Evolutionary conservation across 1,140 invertebrate genomes (phyloP), one percentile per base, ranked within the genome.

Genomic region (Diprion similis): DNA sequence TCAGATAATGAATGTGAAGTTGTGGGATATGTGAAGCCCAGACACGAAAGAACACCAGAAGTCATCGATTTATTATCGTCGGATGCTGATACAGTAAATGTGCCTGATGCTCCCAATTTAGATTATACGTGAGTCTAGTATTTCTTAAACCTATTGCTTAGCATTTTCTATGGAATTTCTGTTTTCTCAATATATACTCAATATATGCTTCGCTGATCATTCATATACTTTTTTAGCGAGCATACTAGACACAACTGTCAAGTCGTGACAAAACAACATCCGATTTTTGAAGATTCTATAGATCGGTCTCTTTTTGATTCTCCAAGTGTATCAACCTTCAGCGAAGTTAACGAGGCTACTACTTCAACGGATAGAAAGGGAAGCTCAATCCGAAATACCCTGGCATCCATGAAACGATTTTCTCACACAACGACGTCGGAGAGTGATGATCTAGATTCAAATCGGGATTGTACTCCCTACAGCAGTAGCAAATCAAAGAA

Each of bases 21-120:
- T 66, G 82, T 91, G 47, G 85, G 84, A n/a, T 88, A 87, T 73
- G 87, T 90, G 3, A 91, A 90, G 78, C 89, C 89, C 11, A 87
- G 86, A 73, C 84, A 86, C 68, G 88, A 90, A 75, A 84, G 90
- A 71, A 90, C 90, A 37, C 90, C 91, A 10, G 88, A 89, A 81
- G 81, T 89, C 0, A 88, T 91, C 51, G 83, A 90, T 17, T 67
- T 86, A 8, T 79, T 87, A 18, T 88, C 89, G 7, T 87, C 86
- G 8, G 89, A 89, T 64, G 78, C 77, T 48, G 85, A 80, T 11
- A n/a, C 19, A 66, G 73, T 45, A 1, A 59, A 46, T 37, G 51
- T 69, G 6, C 18, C 15, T 8, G 47, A 15, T 68, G 45, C 47
- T 10, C 73, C 70, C 46, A 73, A 71, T 64, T 64, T 24, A 17